phyloP scores from a whole-genome alignment of 2,113 vertebrate genomes.

The Leptobrachium ailaonicum region DNA sequence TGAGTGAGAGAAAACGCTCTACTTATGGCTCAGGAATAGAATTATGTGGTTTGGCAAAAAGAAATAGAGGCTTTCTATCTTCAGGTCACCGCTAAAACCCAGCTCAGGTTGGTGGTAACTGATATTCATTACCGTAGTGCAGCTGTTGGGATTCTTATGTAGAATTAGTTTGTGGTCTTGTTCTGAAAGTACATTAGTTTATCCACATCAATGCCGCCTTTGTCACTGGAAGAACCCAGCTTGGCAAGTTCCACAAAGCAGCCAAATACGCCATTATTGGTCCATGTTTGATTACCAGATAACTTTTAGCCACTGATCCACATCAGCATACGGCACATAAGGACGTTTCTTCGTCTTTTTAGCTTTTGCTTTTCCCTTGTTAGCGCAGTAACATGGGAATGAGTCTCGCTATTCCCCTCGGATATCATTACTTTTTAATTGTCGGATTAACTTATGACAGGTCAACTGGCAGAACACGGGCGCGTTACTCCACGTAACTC shows the following conservation, averaged over 20 bases:
- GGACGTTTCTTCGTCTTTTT: no score
- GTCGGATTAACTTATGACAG: no score
- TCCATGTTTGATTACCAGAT: background rate
- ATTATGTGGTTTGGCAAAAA: conserved; percentile 44
- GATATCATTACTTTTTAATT: no score
- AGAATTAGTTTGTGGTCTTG: conserved; percentile 45
- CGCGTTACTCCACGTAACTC: no score
- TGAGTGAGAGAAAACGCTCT: conserved; percentile 15
- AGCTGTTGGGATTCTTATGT: conserved; percentile 43
- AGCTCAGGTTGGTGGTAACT: conserved; percentile 39
- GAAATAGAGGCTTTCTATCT: conserved; percentile 37
- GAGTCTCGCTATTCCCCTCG: no score
- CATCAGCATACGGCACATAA: background rate
- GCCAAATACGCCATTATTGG: background rate
- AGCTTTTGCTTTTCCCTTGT: no score
- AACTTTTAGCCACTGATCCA: background rate
- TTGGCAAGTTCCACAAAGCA: background rate
- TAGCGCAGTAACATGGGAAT: no score
- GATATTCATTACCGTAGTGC: conserved; percentile 35
- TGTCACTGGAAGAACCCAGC: conserved; percentile 24
- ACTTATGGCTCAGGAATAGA: conserved; percentile 28
- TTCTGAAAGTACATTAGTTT: conserved; percentile 31
- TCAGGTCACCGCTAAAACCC: conserved; percentile 34
- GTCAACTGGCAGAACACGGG: no score
- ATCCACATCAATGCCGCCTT: conserved; percentile 41